Base-by-base conservation (phyloP, 2,113 vertebrate species). In the Pterocles orientalis region DNA sequence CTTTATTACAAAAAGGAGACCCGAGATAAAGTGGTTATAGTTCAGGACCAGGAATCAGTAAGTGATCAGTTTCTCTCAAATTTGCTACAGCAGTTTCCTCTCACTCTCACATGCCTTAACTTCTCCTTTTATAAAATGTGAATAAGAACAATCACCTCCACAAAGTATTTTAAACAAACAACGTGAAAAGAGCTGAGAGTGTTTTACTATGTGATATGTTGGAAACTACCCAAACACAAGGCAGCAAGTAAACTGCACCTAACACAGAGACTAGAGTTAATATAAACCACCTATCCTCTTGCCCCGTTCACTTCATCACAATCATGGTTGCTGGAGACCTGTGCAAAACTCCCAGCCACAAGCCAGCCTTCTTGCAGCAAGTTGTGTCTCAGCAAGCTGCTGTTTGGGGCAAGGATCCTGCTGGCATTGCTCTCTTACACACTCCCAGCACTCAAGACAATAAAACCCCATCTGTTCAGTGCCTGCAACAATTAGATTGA, bases 391-490 rank as follows among this genome's bases (percentile, higher is more conserved):
- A 77, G 80, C 75, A 94, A 92, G 56, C 60, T 88, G 79, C 78
- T 90, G 75, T 73, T 5, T 66, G 79, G 95, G 76, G 82, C 86
- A 95, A 82, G 36, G 53, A 96, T 90, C 80, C 70, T 71, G 94
- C 82, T 92, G 82, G 91, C 85, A 70, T 20, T 41, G 58, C 82
- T 94, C 65, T 84, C 82, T 91, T 9, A 82, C 1, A 4, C 71
- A 7, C 43, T 73, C 47, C 47, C 68, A 78, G 51, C 56, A 83
- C 60, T 90, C 43, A n/a, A 80, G 85, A 94, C 82, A 93, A 90
- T 95, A 94, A 97, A 97, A 71, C 26, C 60, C 95, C 94, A 96
- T 92, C 90, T 96, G 90, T 75, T 96, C 76, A 43, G 69, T 53
- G 82, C 90, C 92, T 86, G 53, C 64, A 92, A 95, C 72, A 78